These are phyloP conservation scores for Yoshiicerus persimilis DNA, from an alignment of 1,140 invertebrate genomes.

Conservation along the genomic window DNA sequence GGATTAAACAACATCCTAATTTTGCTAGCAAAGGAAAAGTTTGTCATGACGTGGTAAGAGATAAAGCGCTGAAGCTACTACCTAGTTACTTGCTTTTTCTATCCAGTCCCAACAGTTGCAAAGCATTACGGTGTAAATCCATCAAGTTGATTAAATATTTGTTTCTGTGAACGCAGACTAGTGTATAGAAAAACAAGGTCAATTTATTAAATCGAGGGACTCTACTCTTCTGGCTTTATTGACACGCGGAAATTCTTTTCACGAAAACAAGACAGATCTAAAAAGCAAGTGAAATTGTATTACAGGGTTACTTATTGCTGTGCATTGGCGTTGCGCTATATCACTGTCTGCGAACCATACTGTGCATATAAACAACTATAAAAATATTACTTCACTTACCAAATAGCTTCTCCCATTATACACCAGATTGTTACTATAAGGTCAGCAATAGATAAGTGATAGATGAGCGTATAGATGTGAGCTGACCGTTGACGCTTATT, in stretches of 20 bases:
- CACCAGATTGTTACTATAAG: conserved; percentile 76
- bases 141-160: conserved; percentile 6
- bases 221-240: neutral
- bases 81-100: neutral
- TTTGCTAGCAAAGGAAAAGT: neutral
- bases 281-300: neutral
- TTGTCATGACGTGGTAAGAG: neutral
- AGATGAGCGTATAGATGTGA: conserved; percentile 74
- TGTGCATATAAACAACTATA: neutral
- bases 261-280: neutral
- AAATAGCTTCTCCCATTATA: conserved; percentile 73
- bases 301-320: neutral
- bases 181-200: neutral
- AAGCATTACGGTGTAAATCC: neutral
- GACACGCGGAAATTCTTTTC: neutral
- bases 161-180: neutral
- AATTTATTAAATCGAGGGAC: neutral
- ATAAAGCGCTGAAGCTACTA: neutral
- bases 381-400: conserved; percentile 56
- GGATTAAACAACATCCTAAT: too few relatives aligned
- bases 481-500: conserved; percentile 61
- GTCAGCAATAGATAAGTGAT: conserved; percentile 68
- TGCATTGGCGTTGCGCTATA: neutral
- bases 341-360: too few relatives aligned
- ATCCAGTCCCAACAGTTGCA: neutral